Evolutionary conservation across 2,888 invertebrate species (phyloP).

Genomic region (Ennomos erosarius): DNA sequence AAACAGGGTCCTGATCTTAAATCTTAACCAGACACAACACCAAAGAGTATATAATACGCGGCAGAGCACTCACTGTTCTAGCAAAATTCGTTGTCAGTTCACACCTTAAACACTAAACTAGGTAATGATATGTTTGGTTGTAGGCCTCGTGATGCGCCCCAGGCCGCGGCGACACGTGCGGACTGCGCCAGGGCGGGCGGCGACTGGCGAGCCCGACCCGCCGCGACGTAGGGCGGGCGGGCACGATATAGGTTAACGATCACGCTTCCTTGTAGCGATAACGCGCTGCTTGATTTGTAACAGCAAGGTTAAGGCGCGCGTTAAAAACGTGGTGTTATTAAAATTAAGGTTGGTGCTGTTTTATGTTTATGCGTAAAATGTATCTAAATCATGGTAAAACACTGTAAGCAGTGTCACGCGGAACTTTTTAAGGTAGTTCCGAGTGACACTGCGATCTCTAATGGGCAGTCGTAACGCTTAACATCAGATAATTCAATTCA

Average conservation of each 20-base stretch:
- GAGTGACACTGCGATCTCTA: too few relatives aligned
- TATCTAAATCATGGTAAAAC: too few relatives aligned
- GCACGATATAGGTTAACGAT: constrained; percentile 74
- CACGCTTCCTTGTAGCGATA: constrained; percentile 62
- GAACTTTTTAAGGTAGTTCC: too few relatives aligned
- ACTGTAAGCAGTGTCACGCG: too few relatives aligned
- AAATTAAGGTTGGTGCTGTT: not conserved
- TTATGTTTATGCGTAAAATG: too few relatives aligned
- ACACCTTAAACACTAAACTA: constrained; percentile 40
- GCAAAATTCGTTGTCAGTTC: not conserved
- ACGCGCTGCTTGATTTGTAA: constrained; percentile 48
- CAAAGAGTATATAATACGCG: not conserved
- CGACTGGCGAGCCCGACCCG: constrained; percentile 56
- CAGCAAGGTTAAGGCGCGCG: constrained; percentile 44
- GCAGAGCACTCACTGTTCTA: constrained; percentile 24
- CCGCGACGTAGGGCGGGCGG: constrained; percentile 46
- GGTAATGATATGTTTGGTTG: constrained; percentile 74
- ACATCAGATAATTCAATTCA: too few relatives aligned
- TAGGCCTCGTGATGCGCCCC: constrained; percentile 63
- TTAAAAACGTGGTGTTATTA: constrained; percentile 22
- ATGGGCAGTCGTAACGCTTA: too few relatives aligned
- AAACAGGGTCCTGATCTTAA: constrained; percentile 10
- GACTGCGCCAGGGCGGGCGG: constrained; percentile 69
- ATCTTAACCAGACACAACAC: not conserved
- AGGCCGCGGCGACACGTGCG: constrained; percentile 46